These are phyloP conservation scores for Aepyceros melampus DNA, from an alignment of 2,113 vertebrate species.

Conservation along the genomic window DNA sequence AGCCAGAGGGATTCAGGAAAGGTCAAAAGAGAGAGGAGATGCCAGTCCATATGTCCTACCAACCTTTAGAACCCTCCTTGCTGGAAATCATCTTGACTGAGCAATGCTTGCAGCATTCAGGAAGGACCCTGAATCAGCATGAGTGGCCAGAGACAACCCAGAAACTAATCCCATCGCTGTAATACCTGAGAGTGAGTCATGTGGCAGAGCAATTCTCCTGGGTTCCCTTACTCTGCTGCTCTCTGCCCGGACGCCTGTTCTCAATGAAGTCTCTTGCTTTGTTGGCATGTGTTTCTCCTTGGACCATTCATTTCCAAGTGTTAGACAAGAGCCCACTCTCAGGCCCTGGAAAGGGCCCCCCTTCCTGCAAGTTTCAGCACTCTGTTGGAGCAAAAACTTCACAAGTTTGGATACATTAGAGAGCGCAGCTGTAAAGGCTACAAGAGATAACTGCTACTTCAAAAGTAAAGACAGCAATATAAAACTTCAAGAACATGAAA, in stretches of 20 bases:
- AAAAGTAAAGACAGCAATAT: background rate
- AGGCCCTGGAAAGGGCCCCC: background rate
- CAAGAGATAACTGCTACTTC: background rate
- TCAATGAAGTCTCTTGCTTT: background rate
- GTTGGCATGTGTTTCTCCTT: background rate
- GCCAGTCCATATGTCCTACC: background rate
- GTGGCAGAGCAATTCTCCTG: background rate
- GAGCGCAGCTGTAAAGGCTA: background rate
- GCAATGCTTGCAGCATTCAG: background rate
- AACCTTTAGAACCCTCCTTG: background rate
- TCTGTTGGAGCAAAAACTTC: background rate
- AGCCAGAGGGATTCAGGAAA: background rate
- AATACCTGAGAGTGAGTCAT: background rate
- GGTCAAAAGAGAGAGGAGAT: background rate
- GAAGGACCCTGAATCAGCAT: background rate
- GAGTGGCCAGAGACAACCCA: background rate
- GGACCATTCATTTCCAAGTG: background rate
- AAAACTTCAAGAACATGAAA: background rate
- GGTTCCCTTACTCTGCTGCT: background rate
- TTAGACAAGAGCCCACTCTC: background rate
- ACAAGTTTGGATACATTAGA: background rate
- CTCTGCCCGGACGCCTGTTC: background rate
- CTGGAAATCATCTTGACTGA: background rate
- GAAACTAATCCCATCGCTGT: background rate
- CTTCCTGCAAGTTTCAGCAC: background rate